phyloP scores from a whole-genome alignment of 2,113 vertebrate species.

The Probosciger aterrimus region DNA sequence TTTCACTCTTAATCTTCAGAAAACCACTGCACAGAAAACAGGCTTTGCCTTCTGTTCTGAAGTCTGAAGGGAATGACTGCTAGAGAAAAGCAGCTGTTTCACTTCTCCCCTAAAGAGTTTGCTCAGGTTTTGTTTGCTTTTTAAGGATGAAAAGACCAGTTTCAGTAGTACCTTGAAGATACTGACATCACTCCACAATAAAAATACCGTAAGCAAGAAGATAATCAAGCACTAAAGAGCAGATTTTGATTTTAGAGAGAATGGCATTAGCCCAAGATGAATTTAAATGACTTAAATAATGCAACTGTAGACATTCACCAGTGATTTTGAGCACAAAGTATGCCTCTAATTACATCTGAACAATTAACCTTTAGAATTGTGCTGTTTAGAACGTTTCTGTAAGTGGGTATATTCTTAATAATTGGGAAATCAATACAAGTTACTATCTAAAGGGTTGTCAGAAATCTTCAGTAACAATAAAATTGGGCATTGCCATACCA shows the following conservation, averaged over 20 bases:
- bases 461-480: neutral
- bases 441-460: neutral
- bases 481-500: neutral
- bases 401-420: neutral
- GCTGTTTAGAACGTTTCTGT: neutral
- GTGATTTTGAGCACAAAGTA: neutral
- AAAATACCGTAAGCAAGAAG: neutral
- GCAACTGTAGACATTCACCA: neutral
- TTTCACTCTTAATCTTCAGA: conserved; percentile 38
- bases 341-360: conserved; percentile 12
- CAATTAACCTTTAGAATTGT: conserved; percentile 23
- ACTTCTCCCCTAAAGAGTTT: neutral
- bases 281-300: neutral
- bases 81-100: neutral
- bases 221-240: neutral
- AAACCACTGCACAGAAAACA: neutral
- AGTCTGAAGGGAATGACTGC: neutral
- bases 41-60: conserved; percentile 17
- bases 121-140: neutral
- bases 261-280: neutral
- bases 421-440: conserved; percentile 16
- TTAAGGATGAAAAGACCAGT: neutral
- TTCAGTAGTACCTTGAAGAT: neutral
- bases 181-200: neutral
- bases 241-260: conserved; percentile 9